Percentiles rank a stretch among this genome's conserved stretches.
These are phyloP conservation scores for Helogale parvula DNA, from an alignment of 2,113 vertebrate genomes.

Conservation along the genomic window DNA sequence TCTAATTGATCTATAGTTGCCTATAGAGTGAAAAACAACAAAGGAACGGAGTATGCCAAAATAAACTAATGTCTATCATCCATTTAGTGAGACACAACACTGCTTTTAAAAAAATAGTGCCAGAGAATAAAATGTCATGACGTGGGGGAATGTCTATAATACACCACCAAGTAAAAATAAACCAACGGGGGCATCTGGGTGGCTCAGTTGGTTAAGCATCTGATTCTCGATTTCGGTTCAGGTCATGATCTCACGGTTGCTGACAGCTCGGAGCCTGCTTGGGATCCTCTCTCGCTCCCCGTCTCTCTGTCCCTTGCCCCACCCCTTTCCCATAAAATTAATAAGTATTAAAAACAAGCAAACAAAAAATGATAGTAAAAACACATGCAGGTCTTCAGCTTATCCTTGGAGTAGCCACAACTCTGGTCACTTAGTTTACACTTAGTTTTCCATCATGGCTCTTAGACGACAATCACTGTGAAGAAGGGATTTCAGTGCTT, in stretches of 20 bases:
- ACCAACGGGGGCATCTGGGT: too few species aligned
- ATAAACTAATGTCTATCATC: background rate
- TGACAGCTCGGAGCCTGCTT: too few species aligned
- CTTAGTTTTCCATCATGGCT: background rate
- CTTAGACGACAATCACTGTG: background rate
- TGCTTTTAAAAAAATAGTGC: background rate
- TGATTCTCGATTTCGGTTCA: too few species aligned
- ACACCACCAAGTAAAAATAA: background rate
- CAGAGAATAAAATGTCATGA: background rate
- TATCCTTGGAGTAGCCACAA: background rate
- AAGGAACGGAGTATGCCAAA: background rate
- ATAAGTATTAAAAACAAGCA: background rate
- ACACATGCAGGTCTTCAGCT: background rate
- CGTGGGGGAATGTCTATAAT: background rate
- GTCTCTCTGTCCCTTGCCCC: too few species aligned
- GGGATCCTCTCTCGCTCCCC: too few species aligned
- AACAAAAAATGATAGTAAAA: background rate
- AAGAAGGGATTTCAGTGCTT: background rate
- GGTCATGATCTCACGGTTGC: too few species aligned
- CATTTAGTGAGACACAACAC: background rate
- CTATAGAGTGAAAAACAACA: background rate
- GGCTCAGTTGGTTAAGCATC: too few species aligned
- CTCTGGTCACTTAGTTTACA: too few species aligned
- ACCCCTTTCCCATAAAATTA: too few species aligned
- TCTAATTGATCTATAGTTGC: background rate